Conservation (phyloP, 2,113 vertebrate genomes). For the Cynocephalus volans region DNA sequence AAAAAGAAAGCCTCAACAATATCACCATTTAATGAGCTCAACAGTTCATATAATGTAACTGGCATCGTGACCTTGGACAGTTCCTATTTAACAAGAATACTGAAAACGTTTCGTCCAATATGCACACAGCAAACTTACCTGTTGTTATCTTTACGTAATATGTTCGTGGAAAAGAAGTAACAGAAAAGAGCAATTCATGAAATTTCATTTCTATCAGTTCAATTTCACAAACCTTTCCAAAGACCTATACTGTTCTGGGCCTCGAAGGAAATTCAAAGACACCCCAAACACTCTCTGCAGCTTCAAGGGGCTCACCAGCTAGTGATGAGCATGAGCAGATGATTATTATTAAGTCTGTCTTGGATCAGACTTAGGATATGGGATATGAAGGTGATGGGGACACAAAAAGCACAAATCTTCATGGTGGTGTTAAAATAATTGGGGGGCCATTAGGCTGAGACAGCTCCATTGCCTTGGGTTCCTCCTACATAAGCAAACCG, state of each 20-base stretch:
- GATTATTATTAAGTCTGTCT: neutral
- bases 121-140: neutral
- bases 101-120: neutral
- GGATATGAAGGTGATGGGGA: neutral
- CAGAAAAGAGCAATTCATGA: neutral
- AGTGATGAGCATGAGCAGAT: neutral
- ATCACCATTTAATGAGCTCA: too few species aligned
- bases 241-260: neutral
- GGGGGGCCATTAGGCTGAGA: neutral
- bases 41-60: conserved; percentile 97
- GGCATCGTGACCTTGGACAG: conserved; percentile 99
- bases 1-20: too few species aligned
- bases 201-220: neutral
- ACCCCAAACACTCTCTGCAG: neutral
- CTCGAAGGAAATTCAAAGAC: neutral
- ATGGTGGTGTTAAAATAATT: neutral
- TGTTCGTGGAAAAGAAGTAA: neutral
- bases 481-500: neutral
- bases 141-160: neutral
- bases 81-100: conserved; percentile 90
- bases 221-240: neutral
- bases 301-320: neutral
- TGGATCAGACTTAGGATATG: neutral
- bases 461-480: neutral
- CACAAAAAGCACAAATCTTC: neutral